Percentiles rank a stretch among this genome's conserved stretches.
Conservation (phyloP, 37 sponge, comb jelly and placozoan species). For the Aphrocallistes beatrix region DNA sequence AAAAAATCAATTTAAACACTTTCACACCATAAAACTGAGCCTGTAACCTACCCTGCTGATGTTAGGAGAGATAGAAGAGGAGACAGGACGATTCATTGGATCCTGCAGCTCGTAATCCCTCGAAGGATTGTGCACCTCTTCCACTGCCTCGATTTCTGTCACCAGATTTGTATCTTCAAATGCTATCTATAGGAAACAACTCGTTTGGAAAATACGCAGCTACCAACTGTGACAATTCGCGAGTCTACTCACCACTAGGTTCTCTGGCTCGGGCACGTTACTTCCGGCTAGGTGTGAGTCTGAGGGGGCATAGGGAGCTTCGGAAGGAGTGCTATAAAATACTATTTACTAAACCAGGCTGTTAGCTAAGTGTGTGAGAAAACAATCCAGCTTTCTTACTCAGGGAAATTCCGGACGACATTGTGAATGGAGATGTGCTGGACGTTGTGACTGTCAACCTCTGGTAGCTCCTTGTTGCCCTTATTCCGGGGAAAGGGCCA, state of each 20-base stretch:
- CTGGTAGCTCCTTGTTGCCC: neutral
- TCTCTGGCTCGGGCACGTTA: neutral
- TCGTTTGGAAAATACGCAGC: neutral
- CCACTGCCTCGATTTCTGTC: neutral
- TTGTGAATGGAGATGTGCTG: neutral
- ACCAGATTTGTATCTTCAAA: neutral
- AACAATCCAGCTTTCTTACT: neutral
- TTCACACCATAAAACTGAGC: too few relatives aligned
- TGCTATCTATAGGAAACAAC: neutral
- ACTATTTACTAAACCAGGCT: too few relatives aligned
- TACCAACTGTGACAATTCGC: neutral
- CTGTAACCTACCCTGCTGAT: too few relatives aligned
- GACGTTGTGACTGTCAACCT: neutral
- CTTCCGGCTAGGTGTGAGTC: neutral
- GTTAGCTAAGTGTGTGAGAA: too few relatives aligned
- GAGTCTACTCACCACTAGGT: neutral
- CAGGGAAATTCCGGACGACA: neutral
- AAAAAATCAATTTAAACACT: neutral
- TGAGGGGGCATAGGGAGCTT: neutral
- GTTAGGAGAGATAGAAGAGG: neutral
- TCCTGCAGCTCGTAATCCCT: too few relatives aligned
- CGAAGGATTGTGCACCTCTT: neutral
- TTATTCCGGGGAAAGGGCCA: neutral
- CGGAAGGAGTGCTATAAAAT: neutral
- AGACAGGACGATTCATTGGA: neutral